Evolutionary conservation across 2,888 invertebrate genomes (phyloP), one percentile per base, ranked within the genome.

Genomic region (Escarpia spicata): DNA sequence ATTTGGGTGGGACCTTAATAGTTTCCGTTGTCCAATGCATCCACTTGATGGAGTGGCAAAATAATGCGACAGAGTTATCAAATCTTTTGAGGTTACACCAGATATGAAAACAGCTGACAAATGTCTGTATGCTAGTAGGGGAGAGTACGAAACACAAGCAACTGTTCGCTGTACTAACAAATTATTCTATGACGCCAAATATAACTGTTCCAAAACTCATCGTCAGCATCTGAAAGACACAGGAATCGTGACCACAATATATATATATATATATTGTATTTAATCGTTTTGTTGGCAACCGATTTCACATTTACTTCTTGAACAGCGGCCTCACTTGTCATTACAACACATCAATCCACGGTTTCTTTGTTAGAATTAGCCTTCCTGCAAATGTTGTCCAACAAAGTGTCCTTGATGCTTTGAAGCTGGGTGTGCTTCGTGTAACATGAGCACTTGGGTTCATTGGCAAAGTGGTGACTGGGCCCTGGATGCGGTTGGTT

Each of bases 401-500:
- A 89, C 89, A 89, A 89, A 89, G 1, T 89, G 89, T 89, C 89
- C 19, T 89, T 19, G n/a, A 89, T 89, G 89, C 89, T 26, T n/a
- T 89, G 89, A 89, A 37, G 37, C 37, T 37, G 37, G 37, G 0
- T 37, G 37, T 37, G 37, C 37, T 37, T 37, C 37, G 37, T 26
- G 19, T 89, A 89, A 89, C n/a, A n/a, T n/a, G n/a, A 89, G 89
- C 89, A 89, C 89, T 89, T 89, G 89, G 89, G 19, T 26, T 89
- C 89, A 89, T 1, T 89, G 89, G 89, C 19, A 89, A 37, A 37
- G 37, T 37, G 37, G 37, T 37, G 37, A 37, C 37, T 37, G 37
- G 37, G 37, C 37, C 37, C 19, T n/a, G 89, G 89, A 26, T 89
- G 89, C 89, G 89, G 19, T n/a, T 89, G 19, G 19, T 89, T 89